Percentiles rank a stretch among this genome's conserved stretches.
Evolutionary conservation across 2,797 vertebrate genomes (phyloP).

Genomic region (Aphelocoma californica): DNA sequence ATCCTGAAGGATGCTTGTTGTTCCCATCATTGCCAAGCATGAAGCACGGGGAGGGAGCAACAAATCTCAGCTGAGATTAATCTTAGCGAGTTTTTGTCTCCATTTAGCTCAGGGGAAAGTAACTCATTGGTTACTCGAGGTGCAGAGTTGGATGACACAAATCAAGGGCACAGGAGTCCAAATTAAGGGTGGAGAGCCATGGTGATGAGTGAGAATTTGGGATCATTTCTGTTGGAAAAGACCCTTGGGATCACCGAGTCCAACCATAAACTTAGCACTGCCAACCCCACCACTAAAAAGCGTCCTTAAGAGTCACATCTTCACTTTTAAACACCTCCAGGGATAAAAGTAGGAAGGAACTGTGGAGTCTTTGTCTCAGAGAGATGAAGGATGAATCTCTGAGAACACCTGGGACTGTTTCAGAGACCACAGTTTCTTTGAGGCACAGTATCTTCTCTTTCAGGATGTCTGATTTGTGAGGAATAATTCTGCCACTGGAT

Average conservation of each 20-base stretch:
- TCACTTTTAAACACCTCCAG: not conserved
- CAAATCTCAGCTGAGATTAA: not conserved
- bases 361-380: not conserved
- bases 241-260: not conserved
- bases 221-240: not conserved
- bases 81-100: not conserved
- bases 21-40: not conserved
- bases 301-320: rapidly evolving
- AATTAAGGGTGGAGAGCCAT: not conserved
- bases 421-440: not conserved
- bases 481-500: not conserved
- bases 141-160: not conserved
- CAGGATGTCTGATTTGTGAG: not conserved
- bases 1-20: not conserved
- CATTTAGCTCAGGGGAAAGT: not conserved
- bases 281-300: not conserved
- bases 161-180: not conserved
- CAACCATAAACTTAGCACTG: not conserved
- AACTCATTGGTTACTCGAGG: not conserved
- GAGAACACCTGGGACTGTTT: not conserved
- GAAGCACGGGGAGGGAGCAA: not conserved
- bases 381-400: not conserved
- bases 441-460: not conserved
- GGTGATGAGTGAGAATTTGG: not conserved
- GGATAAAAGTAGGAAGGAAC: not conserved